Evolutionary conservation across 2,113 vertebrate species (phyloP), one percentile per base, ranked within the genome.

Genomic region (Passer domesticus): DNA sequence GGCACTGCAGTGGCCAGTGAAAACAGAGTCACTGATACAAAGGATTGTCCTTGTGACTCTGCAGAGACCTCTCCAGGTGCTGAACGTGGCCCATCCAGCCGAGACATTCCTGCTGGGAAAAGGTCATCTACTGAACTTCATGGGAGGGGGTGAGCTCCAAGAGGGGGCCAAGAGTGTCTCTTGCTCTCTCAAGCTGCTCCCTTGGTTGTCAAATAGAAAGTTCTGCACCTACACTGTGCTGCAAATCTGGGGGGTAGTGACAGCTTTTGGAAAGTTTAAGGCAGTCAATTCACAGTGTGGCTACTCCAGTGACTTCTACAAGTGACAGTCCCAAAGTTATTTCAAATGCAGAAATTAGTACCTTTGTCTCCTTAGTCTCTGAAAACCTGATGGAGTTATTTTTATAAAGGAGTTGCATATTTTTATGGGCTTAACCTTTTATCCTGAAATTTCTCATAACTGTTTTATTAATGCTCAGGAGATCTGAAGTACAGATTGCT

Each of bases 381-480:
- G 58, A 89, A 93, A 96, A 94, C n/a, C 41, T 68, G 78, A 93
- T 87, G 44, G 87, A 94, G 46, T 95, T 97, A 96, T 97, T 96
- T 96, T 96, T 94, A 78, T 92, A 92, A 94, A 93, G 64, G 86
- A 62, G 69, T 93, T 92, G 88, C 66, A 50, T 86, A 92, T 92
- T 96, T 96, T 97, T 95, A 96, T 83, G 83, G 44, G 56, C 49
- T 96, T 96, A 94, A 96, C 80, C 92, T 96, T 96, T 96, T 96
- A 87, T 95, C 60, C 68, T 59, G 37, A 81, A 96, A 90, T 88
- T 82, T 87, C 89, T 94, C 73, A 50, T 93, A 93, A 84, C 83
- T 31, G 79, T 87, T 95, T 93, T 84, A 96, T 92, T 96, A 95
- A 79, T 78, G 69, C 83, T 92, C 62, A 76, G 63, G 93, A 94